These are phyloP conservation scores for Phalacrocorax brasilianus DNA, from an alignment of 2,113 vertebrate species.

Conservation along the genomic window DNA sequence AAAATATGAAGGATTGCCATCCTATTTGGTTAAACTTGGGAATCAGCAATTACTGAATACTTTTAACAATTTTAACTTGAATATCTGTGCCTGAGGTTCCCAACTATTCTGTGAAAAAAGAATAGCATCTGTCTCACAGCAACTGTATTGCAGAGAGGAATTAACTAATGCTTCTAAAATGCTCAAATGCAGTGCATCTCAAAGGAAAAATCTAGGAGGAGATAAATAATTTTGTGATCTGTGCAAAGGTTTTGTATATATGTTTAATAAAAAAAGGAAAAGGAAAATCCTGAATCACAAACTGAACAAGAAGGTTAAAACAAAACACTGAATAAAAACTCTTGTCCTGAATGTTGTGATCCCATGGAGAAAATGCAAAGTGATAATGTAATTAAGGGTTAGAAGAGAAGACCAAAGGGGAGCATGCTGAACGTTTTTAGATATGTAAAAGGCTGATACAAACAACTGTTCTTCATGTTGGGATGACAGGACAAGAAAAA, in stretches of 20 bases:
- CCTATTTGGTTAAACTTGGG: background rate
- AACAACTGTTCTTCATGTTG: background rate
- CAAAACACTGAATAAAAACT: background rate
- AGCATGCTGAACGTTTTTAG: background rate
- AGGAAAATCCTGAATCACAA: background rate
- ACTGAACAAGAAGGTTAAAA: background rate
- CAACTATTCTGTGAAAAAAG: background rate
- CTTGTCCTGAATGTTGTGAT: background rate
- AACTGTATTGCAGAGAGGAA: background rate
- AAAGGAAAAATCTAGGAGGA: background rate
- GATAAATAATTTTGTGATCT: background rate
- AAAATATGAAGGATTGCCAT: background rate
- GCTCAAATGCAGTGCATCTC: background rate
- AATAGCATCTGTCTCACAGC: background rate
- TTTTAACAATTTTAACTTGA: background rate
- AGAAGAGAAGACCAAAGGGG: background rate
- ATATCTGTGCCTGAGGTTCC: background rate
- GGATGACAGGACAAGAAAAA: background rate
- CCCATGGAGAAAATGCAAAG: background rate
- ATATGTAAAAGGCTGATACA: background rate
- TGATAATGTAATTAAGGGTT: background rate
- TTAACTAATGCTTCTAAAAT: background rate
- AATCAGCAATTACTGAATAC: background rate
- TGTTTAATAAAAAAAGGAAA: background rate
- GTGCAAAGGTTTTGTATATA: background rate